Evolutionary conservation across 2,113 vertebrate species (phyloP).

Genomic region (Ammodytes dubius): DNA sequence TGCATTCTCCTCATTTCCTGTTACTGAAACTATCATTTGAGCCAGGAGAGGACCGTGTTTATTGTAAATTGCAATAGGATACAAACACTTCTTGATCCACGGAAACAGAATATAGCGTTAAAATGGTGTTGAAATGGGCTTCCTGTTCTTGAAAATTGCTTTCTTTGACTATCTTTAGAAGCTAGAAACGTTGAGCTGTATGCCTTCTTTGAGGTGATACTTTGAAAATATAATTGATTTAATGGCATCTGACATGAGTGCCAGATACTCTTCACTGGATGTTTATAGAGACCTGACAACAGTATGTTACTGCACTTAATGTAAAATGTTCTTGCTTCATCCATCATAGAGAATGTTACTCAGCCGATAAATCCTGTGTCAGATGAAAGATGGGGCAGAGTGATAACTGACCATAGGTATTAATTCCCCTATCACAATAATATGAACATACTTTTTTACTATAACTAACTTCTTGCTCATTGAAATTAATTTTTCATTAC

Average conservation of each 20-base stretch:
- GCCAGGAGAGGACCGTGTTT: neutral
- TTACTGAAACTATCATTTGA: neutral
- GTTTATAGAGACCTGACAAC: neutral
- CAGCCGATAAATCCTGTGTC: neutral
- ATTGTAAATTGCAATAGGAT: neutral
- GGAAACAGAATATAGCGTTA: too few relatives aligned
- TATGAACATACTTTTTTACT: neutral
- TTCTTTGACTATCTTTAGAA: neutral
- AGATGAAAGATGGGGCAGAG: neutral
- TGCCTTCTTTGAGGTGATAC: neutral
- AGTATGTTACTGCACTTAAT: neutral
- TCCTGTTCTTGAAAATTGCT: neutral
- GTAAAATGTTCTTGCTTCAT: neutral
- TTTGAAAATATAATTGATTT: constrained; percentile 21
- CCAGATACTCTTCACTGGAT: neutral
- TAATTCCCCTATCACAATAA: neutral
- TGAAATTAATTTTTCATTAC: too few relatives aligned
- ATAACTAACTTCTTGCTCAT: too few relatives aligned
- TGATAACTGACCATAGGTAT: neutral
- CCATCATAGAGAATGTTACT: neutral
- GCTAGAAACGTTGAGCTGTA: neutral
- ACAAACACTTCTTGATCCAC: neutral
- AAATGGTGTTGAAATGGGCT: neutral
- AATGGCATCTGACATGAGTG: constrained; percentile 17
- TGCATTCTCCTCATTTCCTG: neutral